These are phyloP conservation scores for Rana temporaria DNA, from an alignment of 2,113 vertebrate species.

Conservation along the genomic window DNA sequence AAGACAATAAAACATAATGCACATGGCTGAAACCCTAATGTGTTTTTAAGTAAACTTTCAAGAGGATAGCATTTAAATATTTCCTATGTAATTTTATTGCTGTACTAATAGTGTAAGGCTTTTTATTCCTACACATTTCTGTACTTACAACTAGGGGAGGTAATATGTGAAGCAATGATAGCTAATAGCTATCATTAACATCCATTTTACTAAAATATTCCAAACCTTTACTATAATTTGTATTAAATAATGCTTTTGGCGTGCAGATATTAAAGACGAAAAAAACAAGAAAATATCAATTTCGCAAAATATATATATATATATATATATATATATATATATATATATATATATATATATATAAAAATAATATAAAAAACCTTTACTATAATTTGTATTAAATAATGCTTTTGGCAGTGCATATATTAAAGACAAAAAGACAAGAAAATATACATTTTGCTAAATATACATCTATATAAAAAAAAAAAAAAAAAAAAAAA, in stretches of 20 bases:
- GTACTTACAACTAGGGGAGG: not conserved
- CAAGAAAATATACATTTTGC: not conserved
- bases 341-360: too few species aligned
- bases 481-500: too few species aligned
- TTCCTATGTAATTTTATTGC: constrained; percentile 11
- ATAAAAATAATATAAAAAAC: too few species aligned
- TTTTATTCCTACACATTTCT: constrained; percentile 8
- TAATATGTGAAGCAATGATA: not conserved
- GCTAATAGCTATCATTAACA: constrained; percentile 36
- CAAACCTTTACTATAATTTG: constrained; percentile 17
- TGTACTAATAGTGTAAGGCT: not conserved
- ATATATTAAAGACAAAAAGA: too few species aligned
- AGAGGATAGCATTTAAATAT: constrained; percentile 10
- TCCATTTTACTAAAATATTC: constrained; percentile 32
- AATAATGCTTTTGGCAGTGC: too few species aligned
- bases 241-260: not conserved
- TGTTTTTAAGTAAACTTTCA: not conserved
- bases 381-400: too few species aligned
- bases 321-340: too few species aligned
- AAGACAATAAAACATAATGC: not conserved
- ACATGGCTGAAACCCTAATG: not conserved
- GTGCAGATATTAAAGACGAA: not conserved
- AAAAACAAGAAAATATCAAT: not conserved
- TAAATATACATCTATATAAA: not conserved
- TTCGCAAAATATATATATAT: not conserved